These are phyloP conservation scores for Sturmia bella DNA, from an alignment of 2,888 invertebrate species.

Conservation along the genomic window DNA sequence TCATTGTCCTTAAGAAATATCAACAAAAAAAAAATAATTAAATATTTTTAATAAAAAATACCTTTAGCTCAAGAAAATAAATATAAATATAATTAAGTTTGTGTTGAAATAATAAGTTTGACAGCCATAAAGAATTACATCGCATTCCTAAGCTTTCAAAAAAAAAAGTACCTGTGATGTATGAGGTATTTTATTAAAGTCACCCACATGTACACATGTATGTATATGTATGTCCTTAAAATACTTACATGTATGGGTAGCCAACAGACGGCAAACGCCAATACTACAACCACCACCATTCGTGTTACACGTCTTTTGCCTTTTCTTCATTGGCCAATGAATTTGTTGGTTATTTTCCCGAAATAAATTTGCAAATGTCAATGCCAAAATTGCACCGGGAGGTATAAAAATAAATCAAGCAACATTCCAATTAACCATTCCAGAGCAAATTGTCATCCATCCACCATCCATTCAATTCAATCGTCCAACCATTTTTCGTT, in stretches of 20 bases:
- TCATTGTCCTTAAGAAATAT: no score
- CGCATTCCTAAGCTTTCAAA: no score
- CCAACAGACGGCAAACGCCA: slow-evolving; percentile 97
- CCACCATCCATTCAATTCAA: slow-evolving; percentile 4
- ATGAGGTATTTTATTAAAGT: no score
- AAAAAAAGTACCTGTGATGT: no score
- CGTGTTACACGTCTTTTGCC: slow-evolving; percentile 94
- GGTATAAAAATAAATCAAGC: neutral
- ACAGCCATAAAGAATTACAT: no score
- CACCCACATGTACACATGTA: no score
- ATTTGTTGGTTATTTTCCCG: slow-evolving; percentile 1
- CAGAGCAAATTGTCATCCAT: neutral
- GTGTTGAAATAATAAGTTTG: no score
- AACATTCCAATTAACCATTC: slow-evolving; percentile 34
- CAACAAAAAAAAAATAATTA: no score
- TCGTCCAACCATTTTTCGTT: slow-evolving; percentile 12
- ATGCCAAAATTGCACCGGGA: neutral
- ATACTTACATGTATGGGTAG: slow-evolving; percentile 92
- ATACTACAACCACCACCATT: slow-evolving; percentile 94
- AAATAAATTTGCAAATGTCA: slow-evolving; percentile 15
- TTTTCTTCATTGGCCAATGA: slow-evolving; percentile 82
- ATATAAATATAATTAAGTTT: no score
- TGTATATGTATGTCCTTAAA: no score
- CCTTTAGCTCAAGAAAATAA: no score
- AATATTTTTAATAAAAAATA: no score